Conservation (phyloP, 2,797 vertebrate species). For the Carcharodon carcharias region DNA sequence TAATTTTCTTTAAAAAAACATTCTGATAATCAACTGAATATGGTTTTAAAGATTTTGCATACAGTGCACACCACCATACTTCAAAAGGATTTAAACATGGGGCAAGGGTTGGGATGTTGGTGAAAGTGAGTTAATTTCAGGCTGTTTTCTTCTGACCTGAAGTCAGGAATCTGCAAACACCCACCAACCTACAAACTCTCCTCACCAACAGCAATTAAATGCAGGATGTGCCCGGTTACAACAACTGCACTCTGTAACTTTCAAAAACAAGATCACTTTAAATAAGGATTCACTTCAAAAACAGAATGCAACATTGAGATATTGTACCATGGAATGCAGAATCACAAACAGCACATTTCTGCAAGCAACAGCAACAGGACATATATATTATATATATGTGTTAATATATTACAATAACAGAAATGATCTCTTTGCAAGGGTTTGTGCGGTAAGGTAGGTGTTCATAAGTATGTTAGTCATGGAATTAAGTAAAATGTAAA, state of each 20-base stretch:
- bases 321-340: not conserved
- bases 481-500: not conserved
- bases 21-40: not conserved
- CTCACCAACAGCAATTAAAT: not conserved
- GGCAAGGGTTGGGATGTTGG: not conserved
- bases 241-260: not conserved
- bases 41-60: not conserved
- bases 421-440: not conserved
- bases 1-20: not conserved
- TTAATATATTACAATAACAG: not conserved
- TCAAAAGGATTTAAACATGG: not conserved
- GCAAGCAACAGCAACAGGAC: not conserved
- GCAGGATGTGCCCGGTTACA: not conserved
- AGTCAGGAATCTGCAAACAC: not conserved
- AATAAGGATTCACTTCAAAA: not conserved
- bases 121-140: not conserved
- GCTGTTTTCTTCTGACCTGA: not conserved
- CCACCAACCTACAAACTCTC: not conserved
- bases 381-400: no score
- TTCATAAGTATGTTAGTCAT: not conserved
- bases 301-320: not conserved
- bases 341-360: not conserved
- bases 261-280: not conserved
- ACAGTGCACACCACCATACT: not conserved
- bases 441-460: not conserved